phyloP scores from a whole-genome alignment of 2,888 invertebrate genomes.

The Athalia cordata region DNA sequence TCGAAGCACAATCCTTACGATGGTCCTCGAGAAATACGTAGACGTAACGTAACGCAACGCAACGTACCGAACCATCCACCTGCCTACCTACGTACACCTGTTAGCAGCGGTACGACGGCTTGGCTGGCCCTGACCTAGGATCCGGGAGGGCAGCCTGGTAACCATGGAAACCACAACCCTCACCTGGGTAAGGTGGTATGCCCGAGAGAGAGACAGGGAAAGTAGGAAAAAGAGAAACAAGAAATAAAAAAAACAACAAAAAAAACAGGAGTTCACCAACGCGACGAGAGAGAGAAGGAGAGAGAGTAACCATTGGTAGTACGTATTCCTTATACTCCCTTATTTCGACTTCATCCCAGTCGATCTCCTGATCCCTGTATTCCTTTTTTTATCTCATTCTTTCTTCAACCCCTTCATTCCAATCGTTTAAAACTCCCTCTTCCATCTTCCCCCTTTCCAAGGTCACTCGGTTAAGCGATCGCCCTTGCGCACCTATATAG shows the following conservation, averaged over 20 bases:
- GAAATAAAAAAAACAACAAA: slow-evolving; percentile 5
- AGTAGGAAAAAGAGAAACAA: background rate
- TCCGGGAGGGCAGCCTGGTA: slow-evolving; percentile 49
- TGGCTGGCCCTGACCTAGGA: slow-evolving; percentile 51
- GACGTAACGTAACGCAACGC: too few relatives aligned
- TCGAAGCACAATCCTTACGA: too few relatives aligned
- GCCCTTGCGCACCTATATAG: background rate
- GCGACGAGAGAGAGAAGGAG: too few relatives aligned
- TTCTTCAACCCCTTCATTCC: background rate
- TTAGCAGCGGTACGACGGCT: slow-evolving; percentile 33
- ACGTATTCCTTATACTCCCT: slow-evolving; percentile 11
- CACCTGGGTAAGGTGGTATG: slow-evolving; percentile 48
- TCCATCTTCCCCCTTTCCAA: slow-evolving; percentile 6
- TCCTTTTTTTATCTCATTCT: background rate
- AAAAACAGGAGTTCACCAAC: too few relatives aligned
- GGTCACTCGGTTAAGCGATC: slow-evolving; percentile 40
- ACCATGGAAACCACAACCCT: slow-evolving; percentile 49
- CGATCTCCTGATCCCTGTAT: background rate
- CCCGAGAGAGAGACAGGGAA: too few relatives aligned
- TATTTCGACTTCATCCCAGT: too few relatives aligned
- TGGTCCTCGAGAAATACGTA: too few relatives aligned
- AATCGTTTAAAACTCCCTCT: background rate
- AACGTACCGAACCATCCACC: background rate
- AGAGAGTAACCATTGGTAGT: background rate
- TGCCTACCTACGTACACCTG: slow-evolving; percentile 36